Conservation (phyloP, 2,888 invertebrate species). For the Leptopilina syphax region DNA sequence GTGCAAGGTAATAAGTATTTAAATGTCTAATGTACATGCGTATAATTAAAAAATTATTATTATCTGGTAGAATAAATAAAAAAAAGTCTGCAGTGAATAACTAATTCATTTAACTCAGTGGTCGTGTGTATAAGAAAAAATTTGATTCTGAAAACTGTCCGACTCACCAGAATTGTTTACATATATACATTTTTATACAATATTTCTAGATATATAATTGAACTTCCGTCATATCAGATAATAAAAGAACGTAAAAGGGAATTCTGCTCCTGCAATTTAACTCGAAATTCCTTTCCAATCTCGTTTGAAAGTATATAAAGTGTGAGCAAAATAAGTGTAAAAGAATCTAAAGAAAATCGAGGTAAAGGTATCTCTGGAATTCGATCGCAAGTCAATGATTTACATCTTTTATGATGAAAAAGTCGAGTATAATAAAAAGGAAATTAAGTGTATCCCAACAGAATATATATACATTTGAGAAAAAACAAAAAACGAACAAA, state of each 20-base stretch:
- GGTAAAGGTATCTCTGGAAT: conserved; percentile 29
- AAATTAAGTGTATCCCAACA: neutral
- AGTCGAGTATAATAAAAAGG: neutral
- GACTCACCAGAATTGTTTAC: neutral
- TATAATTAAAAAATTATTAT: conserved; percentile 32
- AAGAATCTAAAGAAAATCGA: conserved; percentile 33
- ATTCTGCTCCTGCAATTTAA: conserved; percentile 23
- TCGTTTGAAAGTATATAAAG: conserved; percentile 13
- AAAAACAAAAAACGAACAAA: neutral
- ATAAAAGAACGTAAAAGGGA: conserved; percentile 19
- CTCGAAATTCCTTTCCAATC: conserved; percentile 37
- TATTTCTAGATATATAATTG: conserved; percentile 17
- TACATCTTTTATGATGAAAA: conserved; percentile 15
- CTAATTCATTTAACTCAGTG: neutral
- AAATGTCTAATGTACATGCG: neutral
- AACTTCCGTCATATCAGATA: conserved; percentile 30
- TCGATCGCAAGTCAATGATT: conserved; percentile 29
- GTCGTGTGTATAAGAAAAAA: too few relatives aligned
- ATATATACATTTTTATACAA: neutral
- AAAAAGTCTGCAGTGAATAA: neutral
- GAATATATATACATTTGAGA: neutral
- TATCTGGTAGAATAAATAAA: neutral
- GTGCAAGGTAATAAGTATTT: conserved; percentile 19
- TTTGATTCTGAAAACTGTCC: too few relatives aligned
- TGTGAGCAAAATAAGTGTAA: neutral